Conservation (phyloP, 2,113 vertebrate species). For the Vidua chalybeata region DNA sequence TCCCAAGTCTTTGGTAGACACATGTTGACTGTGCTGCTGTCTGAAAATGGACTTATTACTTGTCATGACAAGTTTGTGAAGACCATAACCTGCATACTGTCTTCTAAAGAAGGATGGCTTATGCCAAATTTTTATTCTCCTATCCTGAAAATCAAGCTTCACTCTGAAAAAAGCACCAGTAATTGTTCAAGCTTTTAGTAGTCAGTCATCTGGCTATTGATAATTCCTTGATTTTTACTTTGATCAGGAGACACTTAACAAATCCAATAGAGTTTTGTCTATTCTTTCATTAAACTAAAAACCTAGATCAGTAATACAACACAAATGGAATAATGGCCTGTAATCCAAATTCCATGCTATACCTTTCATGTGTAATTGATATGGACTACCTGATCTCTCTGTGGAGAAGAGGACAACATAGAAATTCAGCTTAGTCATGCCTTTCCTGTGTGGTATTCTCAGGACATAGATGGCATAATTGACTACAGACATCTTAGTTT, state of each 20-base stretch:
- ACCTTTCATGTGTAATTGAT: not conserved
- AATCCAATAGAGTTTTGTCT: not conserved
- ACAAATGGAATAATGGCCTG: not conserved
- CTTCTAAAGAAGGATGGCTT: not conserved
- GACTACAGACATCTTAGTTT: conserved; percentile 33
- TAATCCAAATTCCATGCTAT: not conserved
- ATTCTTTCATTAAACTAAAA: not conserved
- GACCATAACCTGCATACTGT: not conserved
- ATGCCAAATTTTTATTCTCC: not conserved
- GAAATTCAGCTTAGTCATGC: not conserved
- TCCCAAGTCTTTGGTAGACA: not conserved
- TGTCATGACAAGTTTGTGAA: not conserved
- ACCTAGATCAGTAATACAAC: not conserved
- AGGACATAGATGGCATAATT: conserved; percentile 28
- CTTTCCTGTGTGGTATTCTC: conserved; percentile 10
- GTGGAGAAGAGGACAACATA: not conserved
- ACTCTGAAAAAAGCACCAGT: not conserved
- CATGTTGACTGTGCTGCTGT: rapidly evolving
- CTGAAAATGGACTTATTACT: not conserved
- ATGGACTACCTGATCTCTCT: not conserved
- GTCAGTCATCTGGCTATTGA: not conserved
- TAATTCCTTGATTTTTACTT: not conserved
- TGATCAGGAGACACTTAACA: not conserved
- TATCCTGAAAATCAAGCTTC: not conserved
- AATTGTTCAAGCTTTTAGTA: not conserved